Base-by-base conservation (phyloP, 2,888 invertebrate species). In the Temnothorax unifasciatus region DNA sequence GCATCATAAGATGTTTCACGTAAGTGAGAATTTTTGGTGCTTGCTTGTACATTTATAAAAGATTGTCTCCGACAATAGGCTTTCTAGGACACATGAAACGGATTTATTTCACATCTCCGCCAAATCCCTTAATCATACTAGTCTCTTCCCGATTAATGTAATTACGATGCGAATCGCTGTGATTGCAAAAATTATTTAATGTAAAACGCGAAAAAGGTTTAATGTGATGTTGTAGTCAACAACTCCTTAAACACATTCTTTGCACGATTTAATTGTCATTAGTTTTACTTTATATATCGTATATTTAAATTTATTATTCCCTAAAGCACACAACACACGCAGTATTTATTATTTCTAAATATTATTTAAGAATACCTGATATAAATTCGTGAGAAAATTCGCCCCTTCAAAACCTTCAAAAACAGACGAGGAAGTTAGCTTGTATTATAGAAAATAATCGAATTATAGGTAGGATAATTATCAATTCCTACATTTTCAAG, bases 51-150 rank as follows among this genome's bases (percentile, higher is more conserved):
- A 50, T 76, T 63, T 15, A 25, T 29, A 29, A 57, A 44, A 54
- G 2, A 44, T 57, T 77, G 21, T 68, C 29, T 57, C 29, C n/a
- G 68, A 68, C 54, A 57, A 79, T 38, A 81, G 69, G n/a, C 44
- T 59, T 81, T 69, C 38, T 34, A 9, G 6, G 9, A 44, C 13
- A 63, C 21, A 18, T 18, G 18, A 8, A 41, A 47, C 34, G 47
- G 8, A 79, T 3, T 69, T 61, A 61, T 63, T 61, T 59, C 41
- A 61, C 47, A 61, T 21, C n/a, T 59, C 6, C 79, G 47, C 21
- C 47, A 71, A 81, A 38, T 59, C 13, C 38, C 3, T 47, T 57
- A 2, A 79, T 47, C 68, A 34, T 69, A 47, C 8, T 34, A 54
- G 25, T 54, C 34, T 59, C 8, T 54, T 47, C 21, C 15, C 15